Evolutionary conservation across 2,113 vertebrate species (phyloP), one percentile per base, ranked within the genome.

Genomic region (Conger conger): DNA sequence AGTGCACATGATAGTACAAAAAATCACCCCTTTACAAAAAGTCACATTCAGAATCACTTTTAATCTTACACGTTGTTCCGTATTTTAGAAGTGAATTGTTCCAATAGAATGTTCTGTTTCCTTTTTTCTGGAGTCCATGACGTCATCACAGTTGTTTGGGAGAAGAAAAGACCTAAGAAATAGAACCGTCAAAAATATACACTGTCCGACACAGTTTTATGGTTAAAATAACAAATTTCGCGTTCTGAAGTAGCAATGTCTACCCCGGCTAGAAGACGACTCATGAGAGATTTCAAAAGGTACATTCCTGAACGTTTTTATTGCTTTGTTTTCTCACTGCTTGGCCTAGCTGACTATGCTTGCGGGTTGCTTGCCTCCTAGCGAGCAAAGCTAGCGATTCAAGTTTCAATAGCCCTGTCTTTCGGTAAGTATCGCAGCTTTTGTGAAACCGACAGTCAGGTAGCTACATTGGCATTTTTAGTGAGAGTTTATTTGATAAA

Each of bases 201-300:
- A 84, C 79, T 86, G 73, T 89, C 79, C 33, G 45, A 54, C 82
- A 84, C 86, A 45, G 23, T 36, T 92, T 88, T 88, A 89, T 91
- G 88, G 54, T 81, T 79, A 87, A 85, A 38, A 86, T 86, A 88
- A 82, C 42, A 82, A 50, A 57, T 79, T 87, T 73, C 80, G 87
- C 27, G 37, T 82, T 86, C 91, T 89, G 83, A 90, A 94, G 80
- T 81, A 81, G 45, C 81, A 89, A 99, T 99, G 97, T 99, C 97
- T 84, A 99, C 97, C 85, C 97, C 97, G 87, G 97, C 97, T 80
- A 95, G 98, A 92, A 96, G 98, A 91, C 96, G 98, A 88, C 96
- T 99, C 79, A 99, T 99, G 98, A 94, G 97, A 84, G 98, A 99
- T 94, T 99, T 99, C 92, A 99, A 99, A 95, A 96, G 98, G 98